Conservation (phyloP, 2,797 vertebrate species). For the Micromesistius poutassou region DNA sequence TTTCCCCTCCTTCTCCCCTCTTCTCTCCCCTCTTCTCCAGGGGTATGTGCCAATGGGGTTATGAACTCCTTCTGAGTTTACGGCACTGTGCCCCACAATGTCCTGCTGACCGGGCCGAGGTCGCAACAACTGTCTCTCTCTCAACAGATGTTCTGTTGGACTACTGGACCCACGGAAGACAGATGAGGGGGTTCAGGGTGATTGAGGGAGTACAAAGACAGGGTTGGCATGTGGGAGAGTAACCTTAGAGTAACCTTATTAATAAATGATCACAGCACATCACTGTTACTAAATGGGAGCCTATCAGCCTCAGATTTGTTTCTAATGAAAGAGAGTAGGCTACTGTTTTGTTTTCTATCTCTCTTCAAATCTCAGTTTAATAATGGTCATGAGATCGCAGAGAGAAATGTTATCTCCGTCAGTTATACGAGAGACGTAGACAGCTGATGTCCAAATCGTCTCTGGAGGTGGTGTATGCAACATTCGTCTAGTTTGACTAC, state of each 20-base stretch:
- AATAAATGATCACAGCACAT: background rate
- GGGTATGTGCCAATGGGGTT: background rate
- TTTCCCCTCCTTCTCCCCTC: background rate
- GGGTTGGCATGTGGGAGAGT: too few relatives aligned
- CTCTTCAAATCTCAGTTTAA: background rate
- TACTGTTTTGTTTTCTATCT: too few relatives aligned
- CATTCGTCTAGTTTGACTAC: too few relatives aligned
- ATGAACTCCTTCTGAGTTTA: background rate
- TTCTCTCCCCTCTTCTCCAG: background rate
- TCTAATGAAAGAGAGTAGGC: too few relatives aligned
- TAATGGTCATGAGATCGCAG: background rate
- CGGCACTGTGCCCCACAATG: too few relatives aligned
- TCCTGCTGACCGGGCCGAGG: background rate
- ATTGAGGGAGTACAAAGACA: too few relatives aligned
- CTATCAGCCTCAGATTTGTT: too few relatives aligned
- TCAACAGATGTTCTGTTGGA: background rate
- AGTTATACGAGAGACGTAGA: too few relatives aligned
- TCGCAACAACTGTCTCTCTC: background rate
- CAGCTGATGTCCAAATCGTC: too few relatives aligned
- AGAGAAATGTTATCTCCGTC: too few relatives aligned
- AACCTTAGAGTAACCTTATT: background rate
- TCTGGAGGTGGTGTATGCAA: too few relatives aligned
- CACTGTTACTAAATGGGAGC: background rate
- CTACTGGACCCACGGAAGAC: too few relatives aligned
- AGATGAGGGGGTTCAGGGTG: background rate